Base-by-base conservation (phyloP, 2,797 vertebrate species). In the Acrocephalus scirpaceus region DNA sequence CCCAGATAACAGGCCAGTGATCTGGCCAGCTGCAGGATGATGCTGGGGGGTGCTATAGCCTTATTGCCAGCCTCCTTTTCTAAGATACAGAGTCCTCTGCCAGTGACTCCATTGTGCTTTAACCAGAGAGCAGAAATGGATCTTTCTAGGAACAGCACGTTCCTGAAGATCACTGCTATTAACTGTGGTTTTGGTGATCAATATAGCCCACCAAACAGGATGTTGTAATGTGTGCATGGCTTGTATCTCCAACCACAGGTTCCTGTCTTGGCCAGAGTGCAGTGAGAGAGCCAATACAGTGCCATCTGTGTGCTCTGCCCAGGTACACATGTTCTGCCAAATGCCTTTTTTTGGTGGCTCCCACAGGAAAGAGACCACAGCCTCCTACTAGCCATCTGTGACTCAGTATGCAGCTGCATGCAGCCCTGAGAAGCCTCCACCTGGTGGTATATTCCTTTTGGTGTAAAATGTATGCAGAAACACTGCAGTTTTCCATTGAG, bases 111-210 rank as follows among this genome's bases (percentile, higher is more conserved):
- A 1, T 10, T 67, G 25, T 16, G 17, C 18, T 73, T 77, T 42
- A 32, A 30, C 16, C 36, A 38, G 29, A 38, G 23, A 23, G 27
- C 13, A 75, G 30, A 47, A 61, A 34, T 0, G 0, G 30, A 42
- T 47, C 16, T 53, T 90, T 32, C 27, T 9, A 53, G 36, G 12
- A 57, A 8, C 2, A 47, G 4, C 11, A 36, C 0, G 0, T 21
- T 82, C 13, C 27, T 44, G 21, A 34, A 29, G 32, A 64, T 71
- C 48, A 26, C 16, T 47, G 20, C 11, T 53, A 7, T 62, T 62
- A 44, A 23, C 22, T 50, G 13, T 48, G n/a, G 10, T 18, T 57
- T 87, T 79, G 25, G 27, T 34, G 29, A 66, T 29, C 30, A 62
- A 38, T 10, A n/a, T 9, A 70, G 10, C 10, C 18, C 26, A 9